phyloP scores from a whole-genome alignment of 2,113 vertebrate genomes.

The Maccullochella peelii region DNA sequence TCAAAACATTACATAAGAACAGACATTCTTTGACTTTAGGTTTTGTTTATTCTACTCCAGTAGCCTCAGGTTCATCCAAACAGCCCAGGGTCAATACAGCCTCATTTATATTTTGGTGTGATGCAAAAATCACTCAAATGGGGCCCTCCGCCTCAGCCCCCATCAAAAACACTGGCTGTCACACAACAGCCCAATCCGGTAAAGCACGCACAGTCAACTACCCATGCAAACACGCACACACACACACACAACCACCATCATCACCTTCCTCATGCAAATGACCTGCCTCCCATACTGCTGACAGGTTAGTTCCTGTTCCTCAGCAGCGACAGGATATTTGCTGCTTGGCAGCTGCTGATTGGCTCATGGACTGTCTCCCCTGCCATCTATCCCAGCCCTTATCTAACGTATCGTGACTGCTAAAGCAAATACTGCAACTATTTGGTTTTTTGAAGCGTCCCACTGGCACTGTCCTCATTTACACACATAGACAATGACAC shows the following conservation, averaged over 20 bases:
- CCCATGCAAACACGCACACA: conserved; percentile 18
- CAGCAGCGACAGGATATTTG: conserved; percentile 10
- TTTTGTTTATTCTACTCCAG: conserved; percentile 42
- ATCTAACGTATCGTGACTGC: conserved; percentile 53
- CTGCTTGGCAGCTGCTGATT: conserved; percentile 74
- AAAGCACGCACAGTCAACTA: neutral
- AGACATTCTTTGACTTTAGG: neutral
- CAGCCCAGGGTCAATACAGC: conserved; percentile 11
- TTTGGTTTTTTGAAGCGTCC: conserved; percentile 28
- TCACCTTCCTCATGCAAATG: conserved; percentile 68
- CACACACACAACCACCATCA: neutral
- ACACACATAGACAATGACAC: neutral
- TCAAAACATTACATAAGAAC: conserved; percentile 2
- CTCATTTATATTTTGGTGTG: conserved; percentile 25
- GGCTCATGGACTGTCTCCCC: conserved; percentile 57
- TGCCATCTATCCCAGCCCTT: conserved; percentile 47
- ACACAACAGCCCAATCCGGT: conserved; percentile 35
- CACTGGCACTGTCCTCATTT: neutral
- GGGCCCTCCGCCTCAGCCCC: neutral
- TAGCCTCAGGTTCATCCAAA: conserved; percentile 20
- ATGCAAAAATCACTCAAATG: conserved; percentile 37
- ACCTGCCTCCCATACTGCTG: conserved; percentile 21
- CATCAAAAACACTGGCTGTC: conserved; percentile 39
- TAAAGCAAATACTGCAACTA: conserved; percentile 63
- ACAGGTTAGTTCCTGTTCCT: conserved; percentile 53